A percentile compares a stretch with the other conserved stretches of the same genome.
phyloP scores from a whole-genome alignment of 2,888 invertebrate species.

The Pristionchus entomophagus region DNA sequence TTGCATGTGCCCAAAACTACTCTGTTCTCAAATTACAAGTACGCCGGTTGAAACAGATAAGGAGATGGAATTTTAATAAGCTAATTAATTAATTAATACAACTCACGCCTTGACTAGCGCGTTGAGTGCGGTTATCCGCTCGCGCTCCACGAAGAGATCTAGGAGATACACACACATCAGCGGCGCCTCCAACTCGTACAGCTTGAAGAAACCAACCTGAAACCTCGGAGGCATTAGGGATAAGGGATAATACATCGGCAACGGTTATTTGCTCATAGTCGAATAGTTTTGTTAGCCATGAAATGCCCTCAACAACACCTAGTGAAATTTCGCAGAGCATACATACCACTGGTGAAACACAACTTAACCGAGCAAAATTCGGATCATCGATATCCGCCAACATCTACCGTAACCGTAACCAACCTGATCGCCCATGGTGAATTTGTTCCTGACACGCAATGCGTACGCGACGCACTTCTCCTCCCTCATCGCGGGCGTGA shows the following conservation, averaged over 20 bases:
- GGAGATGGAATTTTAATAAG: background rate
- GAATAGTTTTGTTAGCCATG: too few relatives aligned
- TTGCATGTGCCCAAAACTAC: too few relatives aligned
- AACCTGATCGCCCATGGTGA: constrained; percentile 92
- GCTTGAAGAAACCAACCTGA: constrained; percentile 84
- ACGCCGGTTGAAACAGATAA: too few relatives aligned
- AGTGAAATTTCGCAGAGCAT: too few relatives aligned
- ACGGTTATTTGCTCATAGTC: background rate
- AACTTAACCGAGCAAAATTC: too few relatives aligned
- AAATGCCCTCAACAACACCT: too few relatives aligned
- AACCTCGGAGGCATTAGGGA: background rate
- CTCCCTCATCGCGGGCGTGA: constrained; percentile 70
- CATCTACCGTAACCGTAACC: too few relatives aligned
- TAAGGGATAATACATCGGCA: too few relatives aligned
- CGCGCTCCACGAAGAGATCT: constrained; percentile 97
- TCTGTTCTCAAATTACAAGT: too few relatives aligned
- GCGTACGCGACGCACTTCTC: constrained; percentile 79
- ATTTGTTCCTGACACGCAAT: constrained; percentile 90
- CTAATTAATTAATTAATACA: too few relatives aligned
- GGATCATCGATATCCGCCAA: too few relatives aligned
- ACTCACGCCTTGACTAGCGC: constrained; percentile 97
- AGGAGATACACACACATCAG: constrained; percentile 96
- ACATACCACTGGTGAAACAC: too few relatives aligned
- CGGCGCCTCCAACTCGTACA: constrained; percentile 86
- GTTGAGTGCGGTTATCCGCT: constrained; percentile 91